Base-by-base conservation (phyloP, 2,113 vertebrate species). In the Bagarius yarrelli region DNA sequence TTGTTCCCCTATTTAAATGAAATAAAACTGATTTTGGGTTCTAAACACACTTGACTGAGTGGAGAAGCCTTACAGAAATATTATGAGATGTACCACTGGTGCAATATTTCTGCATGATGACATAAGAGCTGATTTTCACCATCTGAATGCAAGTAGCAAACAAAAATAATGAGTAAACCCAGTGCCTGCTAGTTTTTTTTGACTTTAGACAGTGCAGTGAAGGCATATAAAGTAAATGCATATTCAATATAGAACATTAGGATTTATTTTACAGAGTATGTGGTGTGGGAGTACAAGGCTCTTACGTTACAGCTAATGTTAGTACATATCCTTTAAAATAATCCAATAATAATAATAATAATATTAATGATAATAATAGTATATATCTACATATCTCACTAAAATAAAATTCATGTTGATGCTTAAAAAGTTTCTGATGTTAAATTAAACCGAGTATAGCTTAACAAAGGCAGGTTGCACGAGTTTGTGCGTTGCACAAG, bases 271-370 rank as follows among this genome's bases (percentile, higher is more conserved):
- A 60, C 40, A 50, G 9, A 18, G 15, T 23, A 71, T 32, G 21
- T 79, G 64, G 55, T 52, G 44, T 77, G 59, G 21, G 76, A 78
- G 13, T 60, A 60, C 40, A 36, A 67, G 21, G 16, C 36, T 59
- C n/a, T 57, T 15, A 71, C 23, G 34, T 59, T 57, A 30, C 27
- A 40, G 66, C 14, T 5, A 55, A 57, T 70, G 52, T 59, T 50
- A 50, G 55, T 13, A 56, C 55, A 71, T 69, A n/a, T 8, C 57
- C n/a, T 34, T 21, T 21, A 66, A 40, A 23, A 40, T 66, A 66
- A 36, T 40, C 36, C 11, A 66, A 40, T 66, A 64, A 40, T 40
- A 34, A 36, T 40, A 66, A 36, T 47, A 47, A 47, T 47, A 47
- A 47, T 47, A 47, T 8, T 9, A 47, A 47, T 47, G 11, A 47